A percentile compares a stretch with the other conserved stretches of the same genome.
Evolutionary conservation across 2,888 invertebrate genomes (phyloP).

Genomic region (Cactoblastis cactorum): DNA sequence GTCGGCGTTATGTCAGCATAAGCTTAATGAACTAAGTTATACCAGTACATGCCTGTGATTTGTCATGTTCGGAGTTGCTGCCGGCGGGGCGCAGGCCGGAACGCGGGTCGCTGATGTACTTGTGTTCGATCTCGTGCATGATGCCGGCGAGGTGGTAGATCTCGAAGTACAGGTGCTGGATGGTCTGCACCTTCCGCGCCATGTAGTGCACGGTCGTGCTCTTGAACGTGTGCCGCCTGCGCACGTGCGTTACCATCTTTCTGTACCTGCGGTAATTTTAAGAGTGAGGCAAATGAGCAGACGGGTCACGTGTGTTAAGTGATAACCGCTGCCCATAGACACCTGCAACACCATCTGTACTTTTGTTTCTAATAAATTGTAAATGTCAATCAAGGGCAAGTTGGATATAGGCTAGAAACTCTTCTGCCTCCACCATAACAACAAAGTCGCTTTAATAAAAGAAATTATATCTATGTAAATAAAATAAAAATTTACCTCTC

Average conservation of each 20-base stretch:
- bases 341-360: too few species aligned
- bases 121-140: conserved; percentile 38
- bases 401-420: background rate
- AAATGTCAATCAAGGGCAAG: too few species aligned
- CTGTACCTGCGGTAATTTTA: conserved; percentile 31
- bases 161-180: conserved; percentile 31
- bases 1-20: too few species aligned
- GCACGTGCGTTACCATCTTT: conserved; percentile 31
- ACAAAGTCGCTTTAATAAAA: background rate
- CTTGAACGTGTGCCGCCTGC: background rate
- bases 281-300: background rate
- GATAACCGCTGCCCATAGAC: too few species aligned
- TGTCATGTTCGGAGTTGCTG: too few species aligned
- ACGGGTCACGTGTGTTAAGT: too few species aligned
- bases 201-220: background rate
- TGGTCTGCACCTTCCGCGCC: conserved; percentile 21
- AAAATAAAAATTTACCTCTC: background rate
- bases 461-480: background rate
- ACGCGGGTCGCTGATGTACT: conserved; percentile 28
- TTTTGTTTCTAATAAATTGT: too few species aligned
- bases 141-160: conserved; percentile 35
- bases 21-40: too few species aligned
- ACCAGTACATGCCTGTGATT: too few species aligned
- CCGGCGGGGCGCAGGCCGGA: too few species aligned
- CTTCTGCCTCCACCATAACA: background rate